Evolutionary conservation across 2,113 vertebrate species (phyloP).

Genomic region (Melospiza georgiana): DNA sequence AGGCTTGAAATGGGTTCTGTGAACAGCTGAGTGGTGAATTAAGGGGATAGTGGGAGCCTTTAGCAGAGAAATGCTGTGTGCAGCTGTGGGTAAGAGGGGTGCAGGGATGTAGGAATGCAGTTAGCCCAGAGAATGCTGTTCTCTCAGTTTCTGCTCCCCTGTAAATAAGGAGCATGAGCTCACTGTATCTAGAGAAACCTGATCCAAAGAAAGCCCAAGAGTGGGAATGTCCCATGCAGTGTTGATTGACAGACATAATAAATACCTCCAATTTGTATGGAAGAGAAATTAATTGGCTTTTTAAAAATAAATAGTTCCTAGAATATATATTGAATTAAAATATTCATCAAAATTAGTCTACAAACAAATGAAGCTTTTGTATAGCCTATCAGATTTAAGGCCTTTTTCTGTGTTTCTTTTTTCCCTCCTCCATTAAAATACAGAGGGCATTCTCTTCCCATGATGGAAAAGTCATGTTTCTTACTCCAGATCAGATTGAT

Average conservation of each 20-base stretch:
- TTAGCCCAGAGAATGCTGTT: background rate
- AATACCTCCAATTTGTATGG: background rate
- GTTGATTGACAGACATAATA: background rate
- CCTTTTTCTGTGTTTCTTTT: background rate
- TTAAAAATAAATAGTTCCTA: background rate
- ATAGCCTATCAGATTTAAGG: background rate
- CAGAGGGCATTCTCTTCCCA: background rate
- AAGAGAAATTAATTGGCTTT: background rate
- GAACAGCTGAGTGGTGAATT: background rate
- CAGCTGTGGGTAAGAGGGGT: background rate
- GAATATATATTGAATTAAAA: background rate
- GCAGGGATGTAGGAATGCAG: background rate
- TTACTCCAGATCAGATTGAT: background rate
- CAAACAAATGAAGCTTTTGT: background rate
- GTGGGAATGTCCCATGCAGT: background rate
- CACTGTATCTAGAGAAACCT: background rate
- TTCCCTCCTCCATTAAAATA: fast-evolving
- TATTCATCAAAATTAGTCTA: background rate
- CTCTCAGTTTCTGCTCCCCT: background rate
- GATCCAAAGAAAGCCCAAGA: background rate
- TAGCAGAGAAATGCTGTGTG: background rate
- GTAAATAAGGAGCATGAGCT: constrained; percentile 9
- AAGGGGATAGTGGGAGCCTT: background rate
- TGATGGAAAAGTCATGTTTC: background rate
- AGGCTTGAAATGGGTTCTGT: background rate